Percentiles rank a stretch among this genome's conserved stretches.
phyloP scores from a whole-genome alignment of 2,888 invertebrate genomes.

The Rhaphigaster nebulosa region DNA sequence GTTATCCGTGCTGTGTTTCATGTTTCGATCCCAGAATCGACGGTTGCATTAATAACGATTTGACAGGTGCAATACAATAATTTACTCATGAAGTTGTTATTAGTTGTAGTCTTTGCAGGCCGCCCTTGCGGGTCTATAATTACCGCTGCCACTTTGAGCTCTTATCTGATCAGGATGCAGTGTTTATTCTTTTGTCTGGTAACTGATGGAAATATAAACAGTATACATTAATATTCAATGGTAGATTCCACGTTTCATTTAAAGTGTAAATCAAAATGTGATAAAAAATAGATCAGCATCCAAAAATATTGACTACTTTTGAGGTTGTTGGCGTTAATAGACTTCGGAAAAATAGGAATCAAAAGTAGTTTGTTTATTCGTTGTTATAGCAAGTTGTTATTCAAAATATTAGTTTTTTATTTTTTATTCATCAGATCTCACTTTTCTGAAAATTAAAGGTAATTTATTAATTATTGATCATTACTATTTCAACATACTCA shows the following conservation, averaged over 20 bases:
- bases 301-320: too few species aligned
- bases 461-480: too few species aligned
- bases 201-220: background rate
- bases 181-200: background rate
- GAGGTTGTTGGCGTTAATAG: too few species aligned
- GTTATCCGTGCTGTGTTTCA: background rate
- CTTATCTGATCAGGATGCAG: background rate
- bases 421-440: too few species aligned
- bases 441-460: too few species aligned
- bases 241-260: background rate
- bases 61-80: constrained; percentile 3
- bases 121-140: background rate
- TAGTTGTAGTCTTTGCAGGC: constrained; percentile 14
- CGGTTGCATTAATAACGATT: background rate
- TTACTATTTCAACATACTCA: too few species aligned
- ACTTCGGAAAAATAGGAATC: too few species aligned
- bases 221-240: background rate
- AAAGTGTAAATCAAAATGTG: background rate
- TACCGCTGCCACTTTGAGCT: background rate
- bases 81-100: background rate
- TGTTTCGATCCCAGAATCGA: background rate
- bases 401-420: too few species aligned
- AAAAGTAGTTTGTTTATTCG: too few species aligned
- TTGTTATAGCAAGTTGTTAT: too few species aligned
- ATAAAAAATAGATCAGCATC: too few species aligned